These are phyloP conservation scores for Meriones unguiculatus DNA, from an alignment of 2,113 vertebrate species.

Conservation along the genomic window DNA sequence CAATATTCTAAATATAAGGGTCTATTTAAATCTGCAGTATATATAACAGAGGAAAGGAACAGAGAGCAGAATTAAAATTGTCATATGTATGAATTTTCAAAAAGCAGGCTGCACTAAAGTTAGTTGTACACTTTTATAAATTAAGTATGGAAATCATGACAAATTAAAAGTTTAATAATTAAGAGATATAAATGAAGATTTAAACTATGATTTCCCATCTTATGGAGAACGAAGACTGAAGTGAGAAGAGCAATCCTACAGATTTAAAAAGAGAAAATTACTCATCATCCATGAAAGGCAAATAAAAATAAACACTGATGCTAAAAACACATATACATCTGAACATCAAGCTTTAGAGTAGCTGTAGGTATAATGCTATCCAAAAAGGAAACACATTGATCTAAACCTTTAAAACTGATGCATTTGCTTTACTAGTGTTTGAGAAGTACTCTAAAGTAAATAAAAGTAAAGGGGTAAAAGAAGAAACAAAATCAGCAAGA, in stretches of 20 bases:
- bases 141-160: not conserved
- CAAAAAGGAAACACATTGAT: not conserved
- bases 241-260: not conserved
- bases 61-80: not conserved
- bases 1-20: not conserved
- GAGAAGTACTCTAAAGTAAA: not conserved
- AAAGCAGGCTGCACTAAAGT: not conserved
- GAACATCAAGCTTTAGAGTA: not conserved
- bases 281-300: not conserved
- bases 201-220: not conserved
- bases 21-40: not conserved
- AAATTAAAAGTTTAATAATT: slow-evolving; percentile 15
- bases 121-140: slow-evolving; percentile 9
- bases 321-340: not conserved
- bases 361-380: not conserved
- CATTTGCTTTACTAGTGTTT: not conserved
- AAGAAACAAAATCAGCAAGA: not conserved
- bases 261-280: not conserved
- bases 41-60: not conserved
- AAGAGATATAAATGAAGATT: not conserved
- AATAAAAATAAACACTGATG: not conserved
- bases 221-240: not conserved
- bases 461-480: not conserved
- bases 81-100: not conserved
- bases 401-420: not conserved